phyloP scores from a whole-genome alignment of 1,140 invertebrate genomes.

The Sesamia nonagrioides region DNA sequence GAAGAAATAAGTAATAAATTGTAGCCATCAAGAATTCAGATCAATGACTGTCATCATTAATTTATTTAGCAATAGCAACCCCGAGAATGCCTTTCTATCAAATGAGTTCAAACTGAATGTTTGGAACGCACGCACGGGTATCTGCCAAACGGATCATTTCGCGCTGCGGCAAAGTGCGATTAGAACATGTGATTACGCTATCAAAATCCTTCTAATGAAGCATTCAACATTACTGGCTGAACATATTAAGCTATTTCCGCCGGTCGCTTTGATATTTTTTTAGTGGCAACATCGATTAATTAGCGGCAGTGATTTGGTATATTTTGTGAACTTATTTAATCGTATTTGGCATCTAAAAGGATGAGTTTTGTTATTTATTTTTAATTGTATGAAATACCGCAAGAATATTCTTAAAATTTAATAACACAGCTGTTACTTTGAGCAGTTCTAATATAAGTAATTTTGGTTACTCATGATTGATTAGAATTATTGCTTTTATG shows the following conservation, averaged over 20 bases:
- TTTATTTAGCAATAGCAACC: slow-evolving; percentile 56
- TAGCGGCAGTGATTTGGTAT: slow-evolving; percentile 73
- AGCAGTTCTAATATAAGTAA: not conserved
- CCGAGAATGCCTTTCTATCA: slow-evolving; percentile 60
- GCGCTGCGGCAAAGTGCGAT: slow-evolving; percentile 64
- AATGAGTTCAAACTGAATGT: slow-evolving; percentile 61
- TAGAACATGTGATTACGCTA: slow-evolving; percentile 67
- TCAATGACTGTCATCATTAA: slow-evolving; percentile 52
- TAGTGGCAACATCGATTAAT: slow-evolving; percentile 63
- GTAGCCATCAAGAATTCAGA: slow-evolving; percentile 26
- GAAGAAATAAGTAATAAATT: slow-evolving; percentile 46
- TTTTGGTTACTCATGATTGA: slow-evolving; percentile 1
- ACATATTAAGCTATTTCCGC: slow-evolving; percentile 68
- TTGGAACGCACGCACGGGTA: slow-evolving; percentile 64
- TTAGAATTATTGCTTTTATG: slow-evolving; percentile 8
- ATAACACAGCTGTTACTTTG: not conserved
- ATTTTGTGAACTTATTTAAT: slow-evolving; percentile 64
- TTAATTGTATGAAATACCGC: slow-evolving; percentile 12
- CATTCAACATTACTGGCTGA: slow-evolving; percentile 59
- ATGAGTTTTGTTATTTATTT: slow-evolving; percentile 34
- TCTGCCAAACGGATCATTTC: slow-evolving; percentile 69
- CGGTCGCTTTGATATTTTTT: slow-evolving; percentile 69
- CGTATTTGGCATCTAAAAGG: slow-evolving; percentile 61
- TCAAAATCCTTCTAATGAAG: slow-evolving; percentile 71
- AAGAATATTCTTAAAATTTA: slow-evolving; percentile 16